Evolutionary conservation across 1,140 invertebrate genomes (phyloP), one percentile per base, ranked within the genome.

Genomic region (Drosophila quadrilineata): DNA sequence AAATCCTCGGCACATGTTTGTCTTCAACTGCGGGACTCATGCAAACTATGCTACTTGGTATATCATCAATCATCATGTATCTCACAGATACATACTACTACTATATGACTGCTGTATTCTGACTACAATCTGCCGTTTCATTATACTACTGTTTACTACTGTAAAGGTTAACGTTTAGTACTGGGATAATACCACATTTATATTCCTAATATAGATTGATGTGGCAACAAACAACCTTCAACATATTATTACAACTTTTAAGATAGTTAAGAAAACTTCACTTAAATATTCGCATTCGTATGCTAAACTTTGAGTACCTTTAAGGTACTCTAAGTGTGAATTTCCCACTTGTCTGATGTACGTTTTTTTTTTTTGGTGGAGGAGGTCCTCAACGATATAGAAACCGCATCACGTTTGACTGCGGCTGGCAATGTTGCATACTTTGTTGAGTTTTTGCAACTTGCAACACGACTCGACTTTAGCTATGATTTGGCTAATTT

Each of bases 361-460:
- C n/a, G n/a, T n/a, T n/a, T n/a, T n/a, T n/a, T n/a, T n/a, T n/a
- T n/a, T n/a, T n/a, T n/a, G n/a, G n/a, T 73, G 52, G 29, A 33
- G n/a, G n/a, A n/a, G n/a, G n/a, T n/a, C n/a, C n/a, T n/a, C n/a
- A n/a, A n/a, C n/a, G n/a, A 58, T 63, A 80, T 53, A 43, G 60
- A 75, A 75, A 75, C 75, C 75, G 67, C 76, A 82, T 40, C 75
- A 80, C 75, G 75, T 80, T 71, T 48, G 57, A 63, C 60, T 80
- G 75, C 50, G 75, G 75, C 31, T 54, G 28, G 38, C n/a, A 40
- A 71, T 79, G 67, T 59, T 80, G 75, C 75, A 80, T 71, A 80
- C 75, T 80, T 79, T 75, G 71, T 52, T 14, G 29, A 24, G 17
- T 19, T 19, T 28, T 45, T 48, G 28, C 31, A 33, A 14, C 24